phyloP scores from a whole-genome alignment of 1,140 invertebrate species.

The Conopomorpha cramerella region DNA sequence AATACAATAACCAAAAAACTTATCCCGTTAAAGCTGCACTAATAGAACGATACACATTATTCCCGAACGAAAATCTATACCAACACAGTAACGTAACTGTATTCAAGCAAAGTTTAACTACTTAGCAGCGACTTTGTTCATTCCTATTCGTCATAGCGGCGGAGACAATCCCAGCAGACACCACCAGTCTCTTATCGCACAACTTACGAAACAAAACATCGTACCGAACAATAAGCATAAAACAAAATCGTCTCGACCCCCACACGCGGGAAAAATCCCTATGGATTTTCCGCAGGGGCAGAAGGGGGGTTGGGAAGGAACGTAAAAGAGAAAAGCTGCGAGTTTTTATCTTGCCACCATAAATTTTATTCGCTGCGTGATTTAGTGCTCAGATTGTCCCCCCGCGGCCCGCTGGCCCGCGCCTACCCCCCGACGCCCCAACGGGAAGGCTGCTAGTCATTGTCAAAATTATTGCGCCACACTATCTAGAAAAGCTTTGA shows the following conservation, averaged over 20 bases:
- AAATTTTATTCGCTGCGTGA: slow-evolving; percentile 65
- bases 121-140: too few relatives aligned
- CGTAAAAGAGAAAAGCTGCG: slow-evolving; percentile 64
- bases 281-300: slow-evolving; percentile 51
- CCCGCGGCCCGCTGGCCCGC: slow-evolving; percentile 33
- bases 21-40: too few relatives aligned
- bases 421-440: slow-evolving; percentile 52
- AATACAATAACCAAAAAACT: too few relatives aligned
- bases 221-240: slow-evolving; percentile 53
- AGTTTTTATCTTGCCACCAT: slow-evolving; percentile 64
- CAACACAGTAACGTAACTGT: too few relatives aligned
- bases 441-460: slow-evolving; percentile 59
- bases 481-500: slow-evolving; percentile 59
- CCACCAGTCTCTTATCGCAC: slow-evolving; percentile 44
- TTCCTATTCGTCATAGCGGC: slow-evolving; percentile 4
- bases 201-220: slow-evolving; percentile 55
- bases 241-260: slow-evolving; percentile 54
- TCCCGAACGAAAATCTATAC: too few relatives aligned
- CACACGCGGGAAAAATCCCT: slow-evolving; percentile 58
- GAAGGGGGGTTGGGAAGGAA: slow-evolving; percentile 38
- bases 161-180: slow-evolving; percentile 29
- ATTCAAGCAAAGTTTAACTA: too few relatives aligned
- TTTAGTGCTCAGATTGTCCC: slow-evolving; percentile 62
- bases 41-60: too few relatives aligned
- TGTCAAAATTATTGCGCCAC: slow-evolving; percentile 61